These are phyloP conservation scores for Corythoichthys intestinalis DNA, from an alignment of 2,113 vertebrate species.

Conservation along the genomic window DNA sequence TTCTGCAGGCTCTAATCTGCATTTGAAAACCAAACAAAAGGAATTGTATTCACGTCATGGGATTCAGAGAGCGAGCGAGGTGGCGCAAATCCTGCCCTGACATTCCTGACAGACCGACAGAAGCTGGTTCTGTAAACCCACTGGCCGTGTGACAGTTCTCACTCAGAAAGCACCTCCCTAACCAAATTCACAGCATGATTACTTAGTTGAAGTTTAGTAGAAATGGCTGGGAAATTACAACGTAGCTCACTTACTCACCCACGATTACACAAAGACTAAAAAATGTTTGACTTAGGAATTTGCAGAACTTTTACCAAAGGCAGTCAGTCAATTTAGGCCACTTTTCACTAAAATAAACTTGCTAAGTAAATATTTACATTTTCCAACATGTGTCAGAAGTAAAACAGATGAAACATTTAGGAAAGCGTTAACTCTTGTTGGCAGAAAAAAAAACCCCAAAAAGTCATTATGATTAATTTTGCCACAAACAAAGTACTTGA, in stretches of 20 bases:
- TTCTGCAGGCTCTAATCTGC: not conserved
- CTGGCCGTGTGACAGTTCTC: not conserved
- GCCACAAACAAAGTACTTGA: not conserved
- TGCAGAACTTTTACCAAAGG: not conserved
- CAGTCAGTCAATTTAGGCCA: not conserved
- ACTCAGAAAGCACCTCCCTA: not conserved
- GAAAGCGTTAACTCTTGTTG: not conserved
- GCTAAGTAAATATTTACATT: too few species aligned
- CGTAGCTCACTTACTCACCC: not conserved
- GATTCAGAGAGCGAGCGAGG: not conserved
- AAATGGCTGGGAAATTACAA: not conserved
- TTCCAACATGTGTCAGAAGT: too few species aligned
- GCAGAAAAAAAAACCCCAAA: too few species aligned
- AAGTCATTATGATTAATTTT: not conserved
- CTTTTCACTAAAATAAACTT: not conserved
- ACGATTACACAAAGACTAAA: not conserved
- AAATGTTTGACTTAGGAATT: not conserved
- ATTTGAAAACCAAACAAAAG: slow-evolving; percentile 3
- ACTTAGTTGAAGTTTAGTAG: not conserved
- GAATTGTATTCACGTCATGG: not conserved
- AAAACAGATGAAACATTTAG: not conserved
- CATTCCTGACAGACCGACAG: slow-evolving; percentile 5
- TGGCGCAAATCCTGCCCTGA: slow-evolving; percentile 4
- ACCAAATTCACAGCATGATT: not conserved
- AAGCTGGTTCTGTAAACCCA: not conserved